Conservation (phyloP, 1,140 invertebrate genomes). For the Drosophila mojavensis region DNA sequence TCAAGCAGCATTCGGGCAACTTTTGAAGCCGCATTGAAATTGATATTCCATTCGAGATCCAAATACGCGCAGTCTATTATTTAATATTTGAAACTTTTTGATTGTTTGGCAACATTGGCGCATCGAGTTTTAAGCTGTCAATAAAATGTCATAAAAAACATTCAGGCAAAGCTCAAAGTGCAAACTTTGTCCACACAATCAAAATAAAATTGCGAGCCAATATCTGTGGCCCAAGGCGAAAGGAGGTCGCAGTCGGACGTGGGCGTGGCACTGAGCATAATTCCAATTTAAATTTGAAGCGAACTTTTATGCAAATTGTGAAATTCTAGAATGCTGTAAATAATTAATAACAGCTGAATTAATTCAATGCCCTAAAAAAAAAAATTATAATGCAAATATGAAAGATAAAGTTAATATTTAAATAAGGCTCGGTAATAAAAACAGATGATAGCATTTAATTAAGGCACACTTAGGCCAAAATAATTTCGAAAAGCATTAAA, state of each 20-base stretch:
- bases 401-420: background rate
- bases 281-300: slow-evolving; percentile 36
- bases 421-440: background rate
- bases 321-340: slow-evolving; percentile 57
- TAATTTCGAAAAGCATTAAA: no score
- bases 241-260: slow-evolving; percentile 2
- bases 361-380: slow-evolving; percentile 66
- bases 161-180: slow-evolving; percentile 22
- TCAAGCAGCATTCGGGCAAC: background rate
- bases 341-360: slow-evolving; percentile 30
- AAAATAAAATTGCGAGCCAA: slow-evolving; percentile 27
- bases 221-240: background rate
- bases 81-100: slow-evolving; percentile 10
- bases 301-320: slow-evolving; percentile 72
- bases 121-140: slow-evolving; percentile 29
- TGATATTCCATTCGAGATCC: slow-evolving; percentile 1
- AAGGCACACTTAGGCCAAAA: background rate
- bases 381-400: slow-evolving; percentile 32
- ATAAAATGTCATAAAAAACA: slow-evolving; percentile 23
- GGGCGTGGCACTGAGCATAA: background rate
- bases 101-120: no score
- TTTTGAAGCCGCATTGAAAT: background rate
- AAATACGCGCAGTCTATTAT: slow-evolving; percentile 23
- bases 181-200: slow-evolving; percentile 27
- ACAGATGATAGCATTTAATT: background rate